These are phyloP conservation scores for Rhinatrema bivittatum DNA, from an alignment of 2,797 vertebrate species.

Conservation along the genomic window DNA sequence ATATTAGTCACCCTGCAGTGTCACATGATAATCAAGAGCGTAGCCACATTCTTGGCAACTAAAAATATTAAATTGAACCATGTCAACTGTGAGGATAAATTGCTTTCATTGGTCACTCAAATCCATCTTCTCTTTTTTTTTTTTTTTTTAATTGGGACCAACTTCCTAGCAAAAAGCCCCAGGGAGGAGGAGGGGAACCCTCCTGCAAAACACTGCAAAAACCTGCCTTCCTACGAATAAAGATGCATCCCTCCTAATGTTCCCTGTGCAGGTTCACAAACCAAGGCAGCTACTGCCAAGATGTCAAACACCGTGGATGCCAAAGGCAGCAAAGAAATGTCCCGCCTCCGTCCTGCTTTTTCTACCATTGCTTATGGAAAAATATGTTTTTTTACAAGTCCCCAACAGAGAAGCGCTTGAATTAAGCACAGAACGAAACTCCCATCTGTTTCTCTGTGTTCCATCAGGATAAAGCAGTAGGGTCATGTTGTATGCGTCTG, in stretches of 20 bases:
- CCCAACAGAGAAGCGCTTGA: background rate
- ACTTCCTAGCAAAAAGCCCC: no score
- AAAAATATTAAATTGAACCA: no score
- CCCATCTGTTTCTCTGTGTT: background rate
- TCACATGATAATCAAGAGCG: no score
- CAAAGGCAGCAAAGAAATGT: background rate
- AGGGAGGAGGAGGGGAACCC: no score
- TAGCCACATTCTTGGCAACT: no score
- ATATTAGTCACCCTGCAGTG: no score
- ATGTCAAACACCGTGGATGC: background rate
- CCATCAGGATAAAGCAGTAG: background rate
- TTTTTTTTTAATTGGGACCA: no score
- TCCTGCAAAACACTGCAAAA: no score
- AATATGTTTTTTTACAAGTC: conserved; percentile 8
- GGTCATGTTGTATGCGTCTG: background rate
- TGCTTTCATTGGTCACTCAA: no score
- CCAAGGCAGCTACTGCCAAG: background rate
- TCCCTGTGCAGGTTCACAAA: background rate
- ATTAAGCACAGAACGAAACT: background rate
- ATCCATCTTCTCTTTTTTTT: no score
- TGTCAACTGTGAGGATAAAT: no score
- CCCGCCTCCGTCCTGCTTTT: background rate
- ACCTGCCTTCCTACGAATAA: background rate
- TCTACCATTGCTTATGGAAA: conserved; percentile 14
- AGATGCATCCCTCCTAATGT: conserved; percentile 5